A percentile compares a stretch with the other conserved stretches of the same genome.
phyloP scores from a whole-genome alignment of 2,113 vertebrate species.

The Lamprologus ornatipinnis region DNA sequence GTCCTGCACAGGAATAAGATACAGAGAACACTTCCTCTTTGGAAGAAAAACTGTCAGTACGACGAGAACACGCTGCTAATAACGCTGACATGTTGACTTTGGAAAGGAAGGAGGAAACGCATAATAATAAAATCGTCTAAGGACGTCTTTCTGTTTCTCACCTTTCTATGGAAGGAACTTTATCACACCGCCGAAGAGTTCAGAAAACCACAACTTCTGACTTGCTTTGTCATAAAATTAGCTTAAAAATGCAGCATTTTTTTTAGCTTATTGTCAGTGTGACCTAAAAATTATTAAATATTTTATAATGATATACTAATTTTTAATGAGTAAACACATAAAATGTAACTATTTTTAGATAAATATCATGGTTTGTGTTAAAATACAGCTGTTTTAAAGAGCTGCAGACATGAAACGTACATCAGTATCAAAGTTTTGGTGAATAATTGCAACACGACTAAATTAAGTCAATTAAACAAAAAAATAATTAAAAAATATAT shows the following conservation, averaged over 20 bases:
- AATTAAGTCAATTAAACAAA: not conserved
- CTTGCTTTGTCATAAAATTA: rapidly evolving
- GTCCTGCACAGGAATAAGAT: not conserved
- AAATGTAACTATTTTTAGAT: not conserved
- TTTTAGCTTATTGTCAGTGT: not conserved
- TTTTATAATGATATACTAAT: not conserved
- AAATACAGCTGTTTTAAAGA: not conserved
- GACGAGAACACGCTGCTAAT: not conserved
- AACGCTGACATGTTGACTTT: not conserved
- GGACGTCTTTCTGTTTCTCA: rapidly evolving
- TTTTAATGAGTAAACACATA: not conserved
- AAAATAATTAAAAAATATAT: rapidly evolving
- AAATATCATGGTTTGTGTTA: rapidly evolving
- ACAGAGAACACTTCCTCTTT: rapidly evolving
- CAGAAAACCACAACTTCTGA: not conserved
- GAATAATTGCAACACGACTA: not conserved
- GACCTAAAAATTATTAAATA: not conserved
- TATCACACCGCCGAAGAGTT: not conserved
- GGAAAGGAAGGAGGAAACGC: not conserved
- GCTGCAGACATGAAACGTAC: rapidly evolving
- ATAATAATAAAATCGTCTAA: not conserved
- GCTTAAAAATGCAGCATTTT: not conserved
- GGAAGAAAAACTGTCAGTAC: not conserved
- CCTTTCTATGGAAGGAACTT: rapidly evolving
- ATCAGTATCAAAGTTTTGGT: not conserved